phyloP scores from a whole-genome alignment of 64 coral and sea anemone species.

The Montipora cactus region DNA sequence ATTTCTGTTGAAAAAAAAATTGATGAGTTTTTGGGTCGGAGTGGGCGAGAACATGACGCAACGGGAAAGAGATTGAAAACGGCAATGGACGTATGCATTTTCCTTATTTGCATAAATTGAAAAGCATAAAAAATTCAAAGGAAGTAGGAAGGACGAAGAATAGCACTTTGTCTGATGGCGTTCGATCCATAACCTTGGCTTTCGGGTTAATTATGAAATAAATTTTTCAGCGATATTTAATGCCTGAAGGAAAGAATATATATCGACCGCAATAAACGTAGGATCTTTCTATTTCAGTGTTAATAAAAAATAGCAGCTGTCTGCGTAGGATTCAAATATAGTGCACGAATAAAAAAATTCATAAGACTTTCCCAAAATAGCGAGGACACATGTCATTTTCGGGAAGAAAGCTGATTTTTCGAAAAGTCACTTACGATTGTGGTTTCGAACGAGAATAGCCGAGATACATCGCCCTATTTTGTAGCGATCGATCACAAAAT shows the following conservation, averaged over 20 bases:
- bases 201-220: background rate
- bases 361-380: conserved; percentile 11
- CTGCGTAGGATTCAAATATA: background rate
- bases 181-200: background rate
- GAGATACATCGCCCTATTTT: no score
- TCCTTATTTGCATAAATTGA: background rate
- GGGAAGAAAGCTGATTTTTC: background rate
- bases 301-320: background rate
- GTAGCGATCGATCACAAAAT: no score
- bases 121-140: conserved; percentile 25
- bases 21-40: no score
- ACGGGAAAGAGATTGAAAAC: background rate
- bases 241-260: background rate
- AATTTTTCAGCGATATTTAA: background rate
- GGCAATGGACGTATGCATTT: background rate
- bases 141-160: background rate
- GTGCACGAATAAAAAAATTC: conserved; percentile 2
- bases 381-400: background rate
- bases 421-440: no score
- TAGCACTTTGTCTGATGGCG: background rate
- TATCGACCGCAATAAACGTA: background rate
- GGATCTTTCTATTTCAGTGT: background rate
- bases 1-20: no score
- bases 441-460: no score
- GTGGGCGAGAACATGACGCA: background rate